Percentiles rank a stretch among this genome's conserved stretches.
Conservation (phyloP, 2,888 invertebrate genomes). For the Hybos culiciformis region DNA sequence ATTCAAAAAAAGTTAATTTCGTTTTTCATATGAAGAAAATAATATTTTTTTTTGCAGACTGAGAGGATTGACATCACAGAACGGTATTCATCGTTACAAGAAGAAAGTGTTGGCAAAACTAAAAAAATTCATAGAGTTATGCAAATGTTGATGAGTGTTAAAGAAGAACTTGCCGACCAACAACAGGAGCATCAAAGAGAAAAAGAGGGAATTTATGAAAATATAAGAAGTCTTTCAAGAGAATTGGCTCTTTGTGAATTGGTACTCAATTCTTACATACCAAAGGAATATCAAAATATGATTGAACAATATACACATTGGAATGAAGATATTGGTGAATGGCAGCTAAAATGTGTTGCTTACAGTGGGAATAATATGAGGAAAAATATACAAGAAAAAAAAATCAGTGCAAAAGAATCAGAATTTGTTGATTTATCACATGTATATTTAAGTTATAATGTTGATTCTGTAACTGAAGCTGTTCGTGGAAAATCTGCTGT, state of each 20-base stretch:
- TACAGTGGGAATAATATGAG: slow-evolving; percentile 99
- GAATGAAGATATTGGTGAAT: slow-evolving; percentile 98
- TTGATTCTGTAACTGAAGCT: slow-evolving; percentile 41
- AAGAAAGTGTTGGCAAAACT: slow-evolving; percentile 84
- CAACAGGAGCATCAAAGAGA: slow-evolving; percentile 93
- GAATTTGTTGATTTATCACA: slow-evolving; percentile 50
- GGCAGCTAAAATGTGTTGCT: slow-evolving; percentile 95
- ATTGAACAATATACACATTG: slow-evolving; percentile 87
- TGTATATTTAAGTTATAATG: slow-evolving; percentile 51
- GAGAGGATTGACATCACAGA: slow-evolving; percentile 90
- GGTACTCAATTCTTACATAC: slow-evolving; percentile 86
- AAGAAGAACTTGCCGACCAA: slow-evolving; percentile 71
- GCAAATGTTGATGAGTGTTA: slow-evolving; percentile 71
- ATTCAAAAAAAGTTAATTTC: too few species aligned
- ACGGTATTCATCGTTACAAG: slow-evolving; percentile 85
- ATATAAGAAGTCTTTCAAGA: slow-evolving; percentile 74
- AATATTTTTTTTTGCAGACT: slow-evolving; percentile 44
- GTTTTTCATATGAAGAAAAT: too few species aligned
- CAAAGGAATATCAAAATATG: slow-evolving; percentile 81
- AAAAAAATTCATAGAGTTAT: slow-evolving; percentile 85
- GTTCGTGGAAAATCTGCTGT: slow-evolving; percentile 38
- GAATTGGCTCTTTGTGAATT: slow-evolving; percentile 85
- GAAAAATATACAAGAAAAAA: slow-evolving; percentile 42
- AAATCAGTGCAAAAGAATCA: slow-evolving; percentile 33
- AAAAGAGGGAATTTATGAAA: slow-evolving; percentile 91